Evolutionary conservation across 2,888 invertebrate species (phyloP).

Genomic region (Ischnura elegans): DNA sequence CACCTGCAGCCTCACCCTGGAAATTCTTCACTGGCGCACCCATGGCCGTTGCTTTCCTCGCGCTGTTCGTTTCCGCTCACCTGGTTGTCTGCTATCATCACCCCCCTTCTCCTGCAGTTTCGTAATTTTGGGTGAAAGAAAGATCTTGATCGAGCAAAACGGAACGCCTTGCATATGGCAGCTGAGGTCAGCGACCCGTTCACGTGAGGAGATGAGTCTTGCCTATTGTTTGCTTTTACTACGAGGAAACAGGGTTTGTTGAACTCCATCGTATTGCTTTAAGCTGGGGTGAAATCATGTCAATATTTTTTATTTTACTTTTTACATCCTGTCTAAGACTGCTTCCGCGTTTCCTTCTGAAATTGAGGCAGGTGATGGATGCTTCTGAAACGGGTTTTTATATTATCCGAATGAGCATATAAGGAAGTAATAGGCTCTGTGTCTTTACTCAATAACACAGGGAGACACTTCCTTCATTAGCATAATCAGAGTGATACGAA

Average conservation of each 20-base stretch:
- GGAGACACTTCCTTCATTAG: too few relatives aligned
- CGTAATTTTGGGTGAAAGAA: background rate
- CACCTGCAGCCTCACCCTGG: background rate
- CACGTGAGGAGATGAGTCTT: background rate
- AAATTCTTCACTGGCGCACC: background rate
- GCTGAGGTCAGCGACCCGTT: background rate
- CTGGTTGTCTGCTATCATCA: background rate
- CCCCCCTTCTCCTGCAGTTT: background rate
- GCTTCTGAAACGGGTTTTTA: background rate
- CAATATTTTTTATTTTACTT: background rate
- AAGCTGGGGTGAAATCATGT: background rate
- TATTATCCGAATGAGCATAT: background rate
- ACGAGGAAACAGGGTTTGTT: background rate
- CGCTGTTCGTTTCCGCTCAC: conserved; percentile 4
- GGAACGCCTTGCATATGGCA: background rate
- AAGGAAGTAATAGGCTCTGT: background rate
- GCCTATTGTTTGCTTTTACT: background rate
- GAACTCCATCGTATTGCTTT: background rate
- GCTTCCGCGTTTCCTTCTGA: background rate
- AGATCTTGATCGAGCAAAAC: background rate
- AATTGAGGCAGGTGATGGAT: background rate
- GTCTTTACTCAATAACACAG: background rate
- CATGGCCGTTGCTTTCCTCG: background rate
- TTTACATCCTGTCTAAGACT: background rate
- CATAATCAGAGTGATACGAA: too few relatives aligned